Conservation (phyloP, 2,113 vertebrate species). For the Pao palembangensis region DNA sequence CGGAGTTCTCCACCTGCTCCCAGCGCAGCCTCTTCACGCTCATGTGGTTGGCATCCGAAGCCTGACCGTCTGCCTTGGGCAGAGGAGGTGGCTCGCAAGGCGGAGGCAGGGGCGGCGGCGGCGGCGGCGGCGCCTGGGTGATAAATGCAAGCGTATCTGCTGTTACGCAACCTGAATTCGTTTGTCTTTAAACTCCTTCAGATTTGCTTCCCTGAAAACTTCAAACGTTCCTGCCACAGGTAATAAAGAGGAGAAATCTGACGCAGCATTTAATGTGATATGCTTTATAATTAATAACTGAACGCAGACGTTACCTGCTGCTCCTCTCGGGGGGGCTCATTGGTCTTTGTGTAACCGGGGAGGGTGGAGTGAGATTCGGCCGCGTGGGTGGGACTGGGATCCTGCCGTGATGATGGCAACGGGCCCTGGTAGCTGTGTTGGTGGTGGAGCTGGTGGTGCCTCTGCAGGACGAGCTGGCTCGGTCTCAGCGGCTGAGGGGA, state of each 20-base stretch:
- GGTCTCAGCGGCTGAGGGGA: slow-evolving; percentile 62
- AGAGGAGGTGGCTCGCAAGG: slow-evolving; percentile 76
- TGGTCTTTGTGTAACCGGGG: slow-evolving; percentile 43
- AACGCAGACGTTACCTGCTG: slow-evolving; percentile 49
- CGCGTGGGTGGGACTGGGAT: slow-evolving; percentile 37
- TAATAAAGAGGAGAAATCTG: too few species aligned
- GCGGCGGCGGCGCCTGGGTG: slow-evolving; percentile 67
- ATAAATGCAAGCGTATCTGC: neutral
- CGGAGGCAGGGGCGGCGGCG: slow-evolving; percentile 74
- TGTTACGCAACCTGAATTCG: too few species aligned
- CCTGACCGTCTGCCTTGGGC: slow-evolving; percentile 68
- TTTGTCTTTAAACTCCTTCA: too few species aligned
- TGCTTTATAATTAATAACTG: too few species aligned
- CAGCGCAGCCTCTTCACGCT: slow-evolving; percentile 95
- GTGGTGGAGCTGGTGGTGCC: slow-evolving; percentile 70
- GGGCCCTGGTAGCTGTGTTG: slow-evolving; percentile 73
- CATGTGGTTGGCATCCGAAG: slow-evolving; percentile 90
- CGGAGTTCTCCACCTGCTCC: slow-evolving; percentile 98
- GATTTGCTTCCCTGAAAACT: too few species aligned
- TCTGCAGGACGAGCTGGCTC: slow-evolving; percentile 64
- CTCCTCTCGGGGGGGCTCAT: slow-evolving; percentile 48
- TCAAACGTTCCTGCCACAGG: too few species aligned
- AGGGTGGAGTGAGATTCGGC: slow-evolving; percentile 49
- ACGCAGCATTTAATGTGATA: too few species aligned
- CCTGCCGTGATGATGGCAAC: slow-evolving; percentile 53